Percentiles rank a stretch among this genome's conserved stretches.
phyloP scores from a whole-genome alignment of 2,113 vertebrate species.

The Conger conger region DNA sequence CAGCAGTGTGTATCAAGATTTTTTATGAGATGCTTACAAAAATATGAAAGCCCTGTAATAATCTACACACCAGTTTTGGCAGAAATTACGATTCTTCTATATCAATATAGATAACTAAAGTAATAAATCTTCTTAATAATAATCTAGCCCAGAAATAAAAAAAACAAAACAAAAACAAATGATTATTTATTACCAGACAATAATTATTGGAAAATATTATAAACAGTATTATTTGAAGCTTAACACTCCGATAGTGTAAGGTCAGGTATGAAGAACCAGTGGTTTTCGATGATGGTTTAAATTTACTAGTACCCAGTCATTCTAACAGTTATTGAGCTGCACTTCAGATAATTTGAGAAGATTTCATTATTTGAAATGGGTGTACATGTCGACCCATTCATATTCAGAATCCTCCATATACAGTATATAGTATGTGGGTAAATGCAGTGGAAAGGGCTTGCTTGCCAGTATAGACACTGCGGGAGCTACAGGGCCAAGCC shows the following conservation, averaged over 20 bases:
- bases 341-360: not conserved
- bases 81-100: slow-evolving; percentile 26
- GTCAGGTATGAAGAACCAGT: slow-evolving; percentile 12
- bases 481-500: not conserved
- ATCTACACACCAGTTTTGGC: slow-evolving; percentile 33
- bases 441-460: not conserved
- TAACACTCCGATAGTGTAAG: not conserved
- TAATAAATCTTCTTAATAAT: slow-evolving; percentile 23
- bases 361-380: not conserved
- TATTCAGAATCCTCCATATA: not conserved
- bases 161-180: not conserved
- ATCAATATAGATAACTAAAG: slow-evolving; percentile 13
- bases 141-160: slow-evolving; percentile 2
- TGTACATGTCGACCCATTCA: not conserved
- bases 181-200: not conserved
- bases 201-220: slow-evolving; percentile 20
- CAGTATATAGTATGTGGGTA: not conserved
- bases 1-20: not conserved
- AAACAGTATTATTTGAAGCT: slow-evolving; percentile 1
- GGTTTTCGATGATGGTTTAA: slow-evolving; percentile 4
- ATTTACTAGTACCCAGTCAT: slow-evolving; percentile 9
- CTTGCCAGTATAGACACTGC: not conserved
- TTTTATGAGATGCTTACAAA: slow-evolving; percentile 32
- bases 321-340: slow-evolving; percentile 5
- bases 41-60: slow-evolving; percentile 31